phyloP scores from a whole-genome alignment of 2,797 vertebrate species.

The Lacerta agilis region DNA sequence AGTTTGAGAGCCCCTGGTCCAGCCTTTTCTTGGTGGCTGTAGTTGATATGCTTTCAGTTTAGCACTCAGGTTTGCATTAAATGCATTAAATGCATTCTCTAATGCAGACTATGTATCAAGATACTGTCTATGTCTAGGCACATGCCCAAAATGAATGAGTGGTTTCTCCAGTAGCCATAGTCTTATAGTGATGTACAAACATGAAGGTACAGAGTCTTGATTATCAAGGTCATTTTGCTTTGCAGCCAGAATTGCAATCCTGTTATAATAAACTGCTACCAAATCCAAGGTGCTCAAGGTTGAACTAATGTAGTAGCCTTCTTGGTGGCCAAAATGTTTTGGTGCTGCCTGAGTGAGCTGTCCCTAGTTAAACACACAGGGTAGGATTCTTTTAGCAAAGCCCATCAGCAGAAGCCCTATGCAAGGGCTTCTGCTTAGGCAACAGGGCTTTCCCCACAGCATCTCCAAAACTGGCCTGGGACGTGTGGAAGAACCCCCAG shows the following conservation, averaged over 20 bases:
- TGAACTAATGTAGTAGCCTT: background rate
- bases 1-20: too few species aligned
- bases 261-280: background rate
- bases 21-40: background rate
- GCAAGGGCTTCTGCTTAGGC: too few species aligned
- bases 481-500: too few species aligned
- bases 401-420: too few species aligned
- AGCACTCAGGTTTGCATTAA: fast-evolving
- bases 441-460: too few species aligned
- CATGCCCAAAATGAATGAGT: background rate
- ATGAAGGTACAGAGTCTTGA: background rate
- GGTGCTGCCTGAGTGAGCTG: background rate
- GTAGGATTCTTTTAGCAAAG: too few species aligned
- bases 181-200: background rate
- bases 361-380: background rate
- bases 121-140: background rate
- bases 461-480: too few species aligned
- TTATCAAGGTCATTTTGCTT: conserved; percentile 3
- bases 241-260: background rate
- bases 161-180: background rate
- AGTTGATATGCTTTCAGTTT: background rate
- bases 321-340: background rate
- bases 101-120: background rate
- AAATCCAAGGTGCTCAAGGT: background rate
- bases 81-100: too few species aligned